Evolutionary conservation across 1,140 invertebrate species (phyloP).

Genomic region (Caenorhabditis remanei): DNA sequence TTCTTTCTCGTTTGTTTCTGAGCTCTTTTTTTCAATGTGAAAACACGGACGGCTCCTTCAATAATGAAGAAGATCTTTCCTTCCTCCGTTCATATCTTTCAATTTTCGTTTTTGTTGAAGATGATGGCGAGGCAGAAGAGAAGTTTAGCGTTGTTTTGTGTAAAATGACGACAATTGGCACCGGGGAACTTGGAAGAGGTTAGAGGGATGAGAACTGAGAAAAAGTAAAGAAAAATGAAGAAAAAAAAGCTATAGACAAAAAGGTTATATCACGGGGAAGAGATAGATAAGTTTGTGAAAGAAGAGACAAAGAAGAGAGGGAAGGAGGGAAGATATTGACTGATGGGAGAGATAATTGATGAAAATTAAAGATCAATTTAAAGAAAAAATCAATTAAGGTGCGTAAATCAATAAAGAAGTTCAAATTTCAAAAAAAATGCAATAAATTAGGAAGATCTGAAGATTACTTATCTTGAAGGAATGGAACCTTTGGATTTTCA

Average conservation of each 20-base stretch:
- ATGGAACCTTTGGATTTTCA: too few relatives aligned
- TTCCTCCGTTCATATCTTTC: slow-evolving; percentile 46
- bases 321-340: neutral
- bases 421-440: neutral
- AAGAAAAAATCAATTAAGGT: neutral
- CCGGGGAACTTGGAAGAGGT: neutral
- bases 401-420: neutral
- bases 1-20: slow-evolving; percentile 19
- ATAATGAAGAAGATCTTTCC: slow-evolving; percentile 29
- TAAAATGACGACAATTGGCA: slow-evolving; percentile 52
- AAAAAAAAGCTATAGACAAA: neutral
- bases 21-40: slow-evolving; percentile 27
- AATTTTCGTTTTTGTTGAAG: neutral
- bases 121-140: neutral
- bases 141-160: slow-evolving; percentile 49
- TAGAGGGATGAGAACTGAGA: neutral
- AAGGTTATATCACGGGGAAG: slow-evolving; percentile 34
- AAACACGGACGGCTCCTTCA: slow-evolving; percentile 48
- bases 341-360: slow-evolving; percentile 35
- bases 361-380: slow-evolving; percentile 3
- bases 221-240: neutral
- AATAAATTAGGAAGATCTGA: too few relatives aligned
- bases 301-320: neutral
- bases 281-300: neutral
- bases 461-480: too few relatives aligned